Evolutionary conservation across 1,140 invertebrate genomes (phyloP), one percentile per base, ranked within the genome.

Genomic region (Lordiphosa stackelbergi): DNA sequence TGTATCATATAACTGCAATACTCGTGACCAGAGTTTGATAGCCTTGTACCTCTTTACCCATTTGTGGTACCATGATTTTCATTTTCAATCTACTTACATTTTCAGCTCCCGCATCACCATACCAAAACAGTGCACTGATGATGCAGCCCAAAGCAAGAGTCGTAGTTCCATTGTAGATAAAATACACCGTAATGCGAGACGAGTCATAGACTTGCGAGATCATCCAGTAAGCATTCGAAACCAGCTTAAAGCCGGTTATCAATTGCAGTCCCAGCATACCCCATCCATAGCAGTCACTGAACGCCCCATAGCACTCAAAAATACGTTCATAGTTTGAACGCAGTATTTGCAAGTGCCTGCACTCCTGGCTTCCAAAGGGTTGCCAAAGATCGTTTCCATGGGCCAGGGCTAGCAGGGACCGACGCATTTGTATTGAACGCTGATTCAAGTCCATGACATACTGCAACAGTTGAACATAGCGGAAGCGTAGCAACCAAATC

Each of bases 281-380:
- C 84, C 84, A 86, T 5, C 84, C 79, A n/a, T 66, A 86, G 35
- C 74, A 77, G 22, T 73, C 59, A 41, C 63, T 86, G n/a, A 86
- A 53, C 0, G 41, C 19, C 16, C 68, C 69, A 36, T 68, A 73
- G 59, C 69, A 71, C 57, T 86, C 84, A 19, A 66, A 85, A 24
- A 86, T 73, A 5, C 78, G 62, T 1, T 79, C 61, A 16, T 81
- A 86, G 42, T 60, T 65, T 2, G 66, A 19, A 5, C 84, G 74
- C 7, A 86, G 35, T 3, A 24, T 52, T 36, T 86, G 75, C 10
- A 86, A 22, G 10, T 71, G 55, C 5, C 59, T 48, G 40, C 66
- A 79, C 7, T 84, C 84, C 8, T 69, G 51, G 0, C 22, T 19
- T 0, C 65, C 64, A 47, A 66, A 86, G 0, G 84, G 84, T 7